phyloP scores from a whole-genome alignment of 2,888 invertebrate genomes.

The Agonopterix subpropinquella region DNA sequence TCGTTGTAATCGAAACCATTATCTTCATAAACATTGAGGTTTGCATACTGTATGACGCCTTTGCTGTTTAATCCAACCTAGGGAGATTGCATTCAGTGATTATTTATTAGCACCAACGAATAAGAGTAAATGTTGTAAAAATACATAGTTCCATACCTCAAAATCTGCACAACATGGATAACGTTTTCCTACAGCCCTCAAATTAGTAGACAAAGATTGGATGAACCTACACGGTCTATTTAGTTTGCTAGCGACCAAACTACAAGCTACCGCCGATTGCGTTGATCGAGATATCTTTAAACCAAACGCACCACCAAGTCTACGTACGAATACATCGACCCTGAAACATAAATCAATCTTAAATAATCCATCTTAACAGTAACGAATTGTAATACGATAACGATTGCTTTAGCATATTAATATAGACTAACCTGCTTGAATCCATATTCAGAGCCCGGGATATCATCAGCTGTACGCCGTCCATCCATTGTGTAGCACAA shows the following conservation, averaged over 20 bases:
- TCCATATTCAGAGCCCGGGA: slow-evolving; percentile 70
- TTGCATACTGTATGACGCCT: slow-evolving; percentile 69
- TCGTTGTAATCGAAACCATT: slow-evolving; percentile 53
- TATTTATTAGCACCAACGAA: no score
- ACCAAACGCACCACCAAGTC: slow-evolving; percentile 76
- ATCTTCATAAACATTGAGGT: slow-evolving; percentile 62
- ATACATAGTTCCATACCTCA: slow-evolving; percentile 44
- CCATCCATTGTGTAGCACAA: slow-evolving; percentile 77
- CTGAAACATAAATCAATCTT: slow-evolving; percentile 43
- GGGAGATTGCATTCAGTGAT: background rate
- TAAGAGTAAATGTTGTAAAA: background rate
- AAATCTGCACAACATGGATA: slow-evolving; percentile 63
- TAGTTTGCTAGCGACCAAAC: slow-evolving; percentile 76
- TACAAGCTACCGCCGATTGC: slow-evolving; percentile 76
- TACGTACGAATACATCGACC: slow-evolving; percentile 75
- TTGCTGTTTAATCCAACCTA: slow-evolving; percentile 41
- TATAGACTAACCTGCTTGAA: slow-evolving; percentile 73
- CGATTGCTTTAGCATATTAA: slow-evolving; percentile 1
- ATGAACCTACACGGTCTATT: slow-evolving; percentile 79
- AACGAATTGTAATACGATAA: background rate
- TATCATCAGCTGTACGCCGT: slow-evolving; percentile 69
- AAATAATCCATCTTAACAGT: background rate
- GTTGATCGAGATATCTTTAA: slow-evolving; percentile 79
- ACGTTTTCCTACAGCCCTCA: slow-evolving; percentile 75
- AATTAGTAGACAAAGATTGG: slow-evolving; percentile 78